A percentile compares a stretch with the other conserved stretches of the same genome.
Evolutionary conservation across 92 coral and sea anemone genomes (phyloP).

Genomic region (Pocillopora meandrina): DNA sequence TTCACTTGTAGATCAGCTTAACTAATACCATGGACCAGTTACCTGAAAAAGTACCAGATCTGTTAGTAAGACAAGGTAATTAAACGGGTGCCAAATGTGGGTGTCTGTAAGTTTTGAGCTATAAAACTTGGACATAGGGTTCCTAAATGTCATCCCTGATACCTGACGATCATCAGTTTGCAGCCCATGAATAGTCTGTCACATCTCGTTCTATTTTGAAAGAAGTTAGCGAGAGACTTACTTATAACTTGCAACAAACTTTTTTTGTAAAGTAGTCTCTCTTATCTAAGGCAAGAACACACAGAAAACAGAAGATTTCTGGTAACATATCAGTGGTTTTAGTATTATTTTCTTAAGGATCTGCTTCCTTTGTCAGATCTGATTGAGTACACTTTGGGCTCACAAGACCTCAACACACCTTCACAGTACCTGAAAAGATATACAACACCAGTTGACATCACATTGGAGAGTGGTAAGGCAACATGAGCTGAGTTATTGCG

Average conservation of each 20-base stretch:
- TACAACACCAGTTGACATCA: conserved; percentile 82
- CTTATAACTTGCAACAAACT: too few relatives aligned
- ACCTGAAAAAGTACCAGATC: conserved; percentile 93
- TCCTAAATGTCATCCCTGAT: too few relatives aligned
- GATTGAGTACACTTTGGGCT: conserved; percentile 81
- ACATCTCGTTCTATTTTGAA: too few relatives aligned
- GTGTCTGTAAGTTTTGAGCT: background rate
- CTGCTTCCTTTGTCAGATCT: conserved; percentile 50
- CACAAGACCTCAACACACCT: conserved; percentile 92
- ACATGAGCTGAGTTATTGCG: too few relatives aligned
- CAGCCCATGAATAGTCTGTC: background rate
- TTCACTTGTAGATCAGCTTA: conserved; percentile 69
- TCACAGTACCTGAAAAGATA: conserved; percentile 81
- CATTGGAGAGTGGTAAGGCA: conserved; percentile 89
- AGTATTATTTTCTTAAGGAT: background rate
- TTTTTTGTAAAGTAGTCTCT: too few relatives aligned
- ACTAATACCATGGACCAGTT: conserved; percentile 92
- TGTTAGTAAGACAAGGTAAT: conserved; percentile 91
- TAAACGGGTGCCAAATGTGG: background rate
- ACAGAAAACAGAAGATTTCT: too few relatives aligned
- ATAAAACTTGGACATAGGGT: too few relatives aligned
- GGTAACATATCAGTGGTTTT: background rate
- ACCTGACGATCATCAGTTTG: too few relatives aligned
- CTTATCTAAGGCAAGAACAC: too few relatives aligned
- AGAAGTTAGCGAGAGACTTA: too few relatives aligned